A percentile compares a stretch with the other conserved stretches of the same genome.
These are phyloP conservation scores for Lasioglossum albipes DNA, from an alignment of 1,140 invertebrate genomes.

Conservation along the genomic window DNA sequence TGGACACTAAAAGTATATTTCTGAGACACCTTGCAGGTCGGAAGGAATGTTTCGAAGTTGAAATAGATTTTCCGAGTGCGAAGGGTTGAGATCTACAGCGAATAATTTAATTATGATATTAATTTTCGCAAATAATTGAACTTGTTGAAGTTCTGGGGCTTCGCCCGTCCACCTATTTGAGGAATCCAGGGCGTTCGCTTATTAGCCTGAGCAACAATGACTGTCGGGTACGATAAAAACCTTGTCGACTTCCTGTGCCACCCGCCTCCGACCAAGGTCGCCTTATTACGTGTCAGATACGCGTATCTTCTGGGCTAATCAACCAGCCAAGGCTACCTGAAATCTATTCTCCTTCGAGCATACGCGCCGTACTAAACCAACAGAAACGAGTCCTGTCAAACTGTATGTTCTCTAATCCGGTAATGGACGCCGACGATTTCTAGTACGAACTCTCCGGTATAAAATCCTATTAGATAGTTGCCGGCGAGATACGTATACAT, in stretches of 20 bases:
- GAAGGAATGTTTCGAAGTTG: too few relatives aligned
- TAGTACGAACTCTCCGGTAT: background rate
- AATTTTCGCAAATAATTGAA: too few relatives aligned
- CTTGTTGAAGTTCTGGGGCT: too few relatives aligned
- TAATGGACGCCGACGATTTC: background rate
- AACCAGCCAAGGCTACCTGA: conserved; percentile 62
- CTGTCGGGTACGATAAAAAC: conserved; percentile 76
- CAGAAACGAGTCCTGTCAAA: background rate
- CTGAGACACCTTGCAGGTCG: too few relatives aligned
- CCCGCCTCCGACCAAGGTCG: conserved; percentile 76
- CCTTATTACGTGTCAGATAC: conserved; percentile 72
- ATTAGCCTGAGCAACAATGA: conserved; percentile 35
- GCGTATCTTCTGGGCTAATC: conserved; percentile 70
- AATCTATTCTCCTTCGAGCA: background rate
- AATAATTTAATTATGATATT: too few relatives aligned
- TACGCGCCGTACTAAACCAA: background rate
- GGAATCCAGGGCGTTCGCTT: conserved; percentile 7
- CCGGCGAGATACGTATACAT: background rate
- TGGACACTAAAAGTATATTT: too few relatives aligned
- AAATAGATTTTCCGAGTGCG: too few relatives aligned
- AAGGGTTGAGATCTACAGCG: too few relatives aligned
- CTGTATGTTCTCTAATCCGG: background rate
- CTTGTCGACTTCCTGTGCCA: conserved; percentile 79
- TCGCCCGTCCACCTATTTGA: background rate
- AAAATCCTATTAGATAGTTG: background rate